These are phyloP conservation scores for Paracentrotus lividus DNA, from an alignment of 53 echinoderm and acorn worm genomes.

Conservation along the genomic window DNA sequence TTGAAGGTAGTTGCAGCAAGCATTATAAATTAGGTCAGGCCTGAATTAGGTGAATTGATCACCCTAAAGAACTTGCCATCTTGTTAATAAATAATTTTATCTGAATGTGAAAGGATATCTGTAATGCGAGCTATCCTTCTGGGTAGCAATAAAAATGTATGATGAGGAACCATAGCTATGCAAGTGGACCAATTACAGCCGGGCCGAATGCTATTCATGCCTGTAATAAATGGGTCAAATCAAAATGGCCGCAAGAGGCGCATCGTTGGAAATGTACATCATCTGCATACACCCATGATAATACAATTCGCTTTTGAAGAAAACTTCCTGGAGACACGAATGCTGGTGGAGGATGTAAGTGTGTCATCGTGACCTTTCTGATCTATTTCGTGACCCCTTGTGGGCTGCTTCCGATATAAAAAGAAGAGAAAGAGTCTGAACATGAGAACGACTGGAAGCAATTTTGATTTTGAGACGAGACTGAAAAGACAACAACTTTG, in stretches of 20 bases:
- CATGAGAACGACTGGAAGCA: conserved; percentile 43
- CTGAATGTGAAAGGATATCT: not conserved
- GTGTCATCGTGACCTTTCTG: conserved; percentile 47
- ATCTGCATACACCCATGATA: conserved; percentile 14
- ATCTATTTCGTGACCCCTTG: conserved; percentile 37
- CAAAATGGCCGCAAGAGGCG: conserved; percentile 33
- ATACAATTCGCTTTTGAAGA: not conserved
- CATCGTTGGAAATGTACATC: not conserved
- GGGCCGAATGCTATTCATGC: conserved; percentile 14
- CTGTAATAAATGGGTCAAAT: conserved; percentile 57
- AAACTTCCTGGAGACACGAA: conserved; percentile 38
- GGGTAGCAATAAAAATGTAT: not conserved
- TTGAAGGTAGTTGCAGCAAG: not conserved
- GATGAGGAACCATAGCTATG: not conserved
- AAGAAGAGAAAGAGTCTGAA: conserved; percentile 1
- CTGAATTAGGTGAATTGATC: not conserved
- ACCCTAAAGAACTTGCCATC: not conserved
- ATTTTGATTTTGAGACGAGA: conserved; percentile 32
- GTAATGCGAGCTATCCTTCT: not conserved
- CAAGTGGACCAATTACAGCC: conserved; percentile 9
- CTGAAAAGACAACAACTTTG: not conserved
- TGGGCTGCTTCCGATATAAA: conserved; percentile 20
- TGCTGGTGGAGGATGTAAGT: conserved; percentile 36
- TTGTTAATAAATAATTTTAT: not conserved
- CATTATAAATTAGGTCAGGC: not conserved